Evolutionary conservation across 2,888 invertebrate genomes (phyloP).

Genomic region (Lissonota sp.): DNA sequence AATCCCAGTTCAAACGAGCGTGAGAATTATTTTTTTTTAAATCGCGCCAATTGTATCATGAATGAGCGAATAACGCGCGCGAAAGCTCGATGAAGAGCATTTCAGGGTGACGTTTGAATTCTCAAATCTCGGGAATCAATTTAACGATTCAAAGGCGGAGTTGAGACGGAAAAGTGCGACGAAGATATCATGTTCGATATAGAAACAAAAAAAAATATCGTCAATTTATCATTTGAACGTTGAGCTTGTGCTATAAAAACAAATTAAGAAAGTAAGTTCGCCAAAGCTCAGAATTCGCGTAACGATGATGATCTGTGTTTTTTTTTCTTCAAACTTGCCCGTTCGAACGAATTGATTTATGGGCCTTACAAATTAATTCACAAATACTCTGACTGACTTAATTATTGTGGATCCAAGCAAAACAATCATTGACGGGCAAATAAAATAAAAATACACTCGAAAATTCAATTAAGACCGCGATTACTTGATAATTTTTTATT

Average conservation of each 20-base stretch:
- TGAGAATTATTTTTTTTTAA: not conserved
- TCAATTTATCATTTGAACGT: too few species aligned
- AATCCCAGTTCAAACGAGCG: not conserved
- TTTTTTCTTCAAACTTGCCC: too few species aligned
- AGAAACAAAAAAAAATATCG: not conserved
- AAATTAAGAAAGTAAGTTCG: too few species aligned
- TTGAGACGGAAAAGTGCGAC: conserved; percentile 12
- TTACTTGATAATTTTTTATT: not conserved
- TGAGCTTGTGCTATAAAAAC: too few species aligned
- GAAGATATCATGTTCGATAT: conserved; percentile 59
- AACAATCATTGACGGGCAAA: not conserved
- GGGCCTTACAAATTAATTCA: too few species aligned
- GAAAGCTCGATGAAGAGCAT: conserved; percentile 15
- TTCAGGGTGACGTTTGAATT: conserved; percentile 3
- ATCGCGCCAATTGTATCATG: conserved; percentile 6
- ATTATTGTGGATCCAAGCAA: too few species aligned
- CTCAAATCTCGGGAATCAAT: conserved; percentile 26
- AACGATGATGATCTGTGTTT: too few species aligned
- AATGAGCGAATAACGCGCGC: not conserved
- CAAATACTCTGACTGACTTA: too few species aligned
- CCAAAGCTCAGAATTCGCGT: too few species aligned
- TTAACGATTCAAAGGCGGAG: conserved; percentile 7
- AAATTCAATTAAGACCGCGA: not conserved
- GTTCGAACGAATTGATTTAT: too few species aligned
- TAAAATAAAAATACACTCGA: not conserved